phyloP scores from a whole-genome alignment of 2,797 vertebrate species.

The Sylvilagus floridanus region DNA sequence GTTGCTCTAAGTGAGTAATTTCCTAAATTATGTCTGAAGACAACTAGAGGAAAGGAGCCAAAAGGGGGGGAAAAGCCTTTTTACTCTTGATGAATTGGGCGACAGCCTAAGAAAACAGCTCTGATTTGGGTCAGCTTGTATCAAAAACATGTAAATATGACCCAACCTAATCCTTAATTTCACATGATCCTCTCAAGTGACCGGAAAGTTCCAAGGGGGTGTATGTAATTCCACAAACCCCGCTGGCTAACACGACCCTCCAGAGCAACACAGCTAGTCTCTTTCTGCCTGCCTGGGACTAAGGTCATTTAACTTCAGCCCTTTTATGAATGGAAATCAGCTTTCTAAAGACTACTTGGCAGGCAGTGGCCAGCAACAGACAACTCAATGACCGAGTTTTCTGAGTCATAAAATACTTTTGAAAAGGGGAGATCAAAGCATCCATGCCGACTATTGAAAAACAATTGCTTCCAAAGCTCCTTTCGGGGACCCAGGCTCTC shows the following conservation, averaged over 20 bases:
- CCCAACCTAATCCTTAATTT: conserved; percentile 59
- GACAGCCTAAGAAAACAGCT: conserved; percentile 64
- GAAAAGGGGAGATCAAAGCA: conserved; percentile 93
- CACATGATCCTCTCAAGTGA: conserved; percentile 67
- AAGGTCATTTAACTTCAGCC: conserved; percentile 86
- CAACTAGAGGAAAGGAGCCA: neutral
- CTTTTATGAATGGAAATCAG: conserved; percentile 79
- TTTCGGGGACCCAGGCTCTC: conserved; percentile 88
- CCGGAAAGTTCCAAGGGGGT: neutral
- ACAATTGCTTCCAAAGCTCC: conserved; percentile 91
- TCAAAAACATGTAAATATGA: conserved; percentile 23
- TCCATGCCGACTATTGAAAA: conserved; percentile 90
- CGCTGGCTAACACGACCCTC: conserved; percentile 60
- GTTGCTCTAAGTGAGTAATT: conserved; percentile 12
- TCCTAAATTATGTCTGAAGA: conserved; percentile 50
- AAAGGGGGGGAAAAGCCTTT: neutral
- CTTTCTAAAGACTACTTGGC: conserved; percentile 81
- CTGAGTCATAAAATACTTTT: conserved; percentile 82
- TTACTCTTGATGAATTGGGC: conserved; percentile 47
- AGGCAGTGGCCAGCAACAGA: conserved; percentile 83
- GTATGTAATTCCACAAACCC: conserved; percentile 27
- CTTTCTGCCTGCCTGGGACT: conserved; percentile 75
- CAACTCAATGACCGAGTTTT: conserved; percentile 86
- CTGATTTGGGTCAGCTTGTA: conserved; percentile 49
- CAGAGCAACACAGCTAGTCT: conserved; percentile 74